These are phyloP conservation scores for Seriola quinqueradiata DNA, from an alignment of 2,113 vertebrate species.

Conservation along the genomic window DNA sequence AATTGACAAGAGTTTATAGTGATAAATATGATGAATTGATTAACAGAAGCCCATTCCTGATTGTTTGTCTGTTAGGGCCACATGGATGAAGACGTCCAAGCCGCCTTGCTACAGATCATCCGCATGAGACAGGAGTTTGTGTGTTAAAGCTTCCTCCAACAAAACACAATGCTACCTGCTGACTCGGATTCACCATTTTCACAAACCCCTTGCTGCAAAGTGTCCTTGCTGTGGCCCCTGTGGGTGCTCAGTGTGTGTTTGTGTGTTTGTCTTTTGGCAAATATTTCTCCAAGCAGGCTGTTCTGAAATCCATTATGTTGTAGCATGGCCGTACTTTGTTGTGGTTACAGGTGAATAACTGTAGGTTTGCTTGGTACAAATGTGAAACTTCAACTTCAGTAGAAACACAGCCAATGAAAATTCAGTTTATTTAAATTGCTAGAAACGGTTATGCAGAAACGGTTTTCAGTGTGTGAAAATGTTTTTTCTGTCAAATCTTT, in stretches of 20 bases:
- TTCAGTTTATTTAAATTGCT: neutral
- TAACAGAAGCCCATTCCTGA: neutral
- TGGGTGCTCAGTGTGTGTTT: slow-evolving; percentile 50
- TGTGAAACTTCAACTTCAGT: neutral
- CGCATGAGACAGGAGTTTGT: slow-evolving; percentile 97
- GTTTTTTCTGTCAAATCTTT: slow-evolving; percentile 4
- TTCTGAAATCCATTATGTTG: slow-evolving; percentile 7
- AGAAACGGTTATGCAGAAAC: neutral
- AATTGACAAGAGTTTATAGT: neutral
- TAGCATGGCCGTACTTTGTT: slow-evolving; percentile 17
- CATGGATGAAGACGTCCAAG: slow-evolving; percentile 99
- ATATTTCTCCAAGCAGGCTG: neutral
- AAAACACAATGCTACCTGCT: slow-evolving; percentile 49
- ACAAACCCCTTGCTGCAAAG: slow-evolving; percentile 18
- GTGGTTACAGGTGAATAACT: slow-evolving; percentile 23
- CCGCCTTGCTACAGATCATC: slow-evolving; percentile 96
- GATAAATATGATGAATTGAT: neutral
- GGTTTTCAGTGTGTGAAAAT: neutral
- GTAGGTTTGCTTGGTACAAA: slow-evolving; percentile 11
- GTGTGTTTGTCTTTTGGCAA: slow-evolving; percentile 10
- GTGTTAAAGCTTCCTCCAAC: slow-evolving; percentile 83
- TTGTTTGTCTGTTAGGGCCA: slow-evolving; percentile 87
- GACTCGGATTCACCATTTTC: slow-evolving; percentile 65
- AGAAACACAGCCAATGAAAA: slow-evolving; percentile 1
- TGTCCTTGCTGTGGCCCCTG: slow-evolving; percentile 58